These are phyloP conservation scores for Nerophis lumbriciformis DNA, from an alignment of 2,113 vertebrate species.

Conservation along the genomic window DNA sequence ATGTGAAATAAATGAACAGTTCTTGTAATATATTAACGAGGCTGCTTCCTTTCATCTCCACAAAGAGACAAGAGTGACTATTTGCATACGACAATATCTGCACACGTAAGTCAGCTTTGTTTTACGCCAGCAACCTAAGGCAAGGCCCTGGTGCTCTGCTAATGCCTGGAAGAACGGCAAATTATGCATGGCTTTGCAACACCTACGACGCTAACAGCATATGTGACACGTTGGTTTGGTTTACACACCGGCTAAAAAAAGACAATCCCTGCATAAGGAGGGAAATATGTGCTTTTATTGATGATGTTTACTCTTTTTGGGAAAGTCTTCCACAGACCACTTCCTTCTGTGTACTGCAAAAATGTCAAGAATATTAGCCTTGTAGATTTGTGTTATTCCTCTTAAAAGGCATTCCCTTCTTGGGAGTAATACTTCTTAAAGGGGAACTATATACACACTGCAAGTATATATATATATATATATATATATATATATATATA, in stretches of 20 bases:
- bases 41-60: slow-evolving; percentile 15
- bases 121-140: slow-evolving; percentile 30
- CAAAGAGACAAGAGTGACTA: slow-evolving; percentile 21
- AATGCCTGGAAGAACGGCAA: slow-evolving; percentile 23
- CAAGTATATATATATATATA: no score
- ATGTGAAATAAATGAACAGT: slow-evolving; percentile 18
- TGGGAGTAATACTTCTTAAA: no score
- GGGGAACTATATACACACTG: no score
- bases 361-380: no score
- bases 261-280: slow-evolving; percentile 16
- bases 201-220: slow-evolving; percentile 33
- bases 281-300: slow-evolving; percentile 9
- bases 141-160: slow-evolving; percentile 22
- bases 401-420: no score
- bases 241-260: slow-evolving; percentile 23
- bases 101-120: slow-evolving; percentile 36
- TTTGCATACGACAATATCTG: slow-evolving; percentile 41
- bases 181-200: slow-evolving; percentile 37
- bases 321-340: background rate
- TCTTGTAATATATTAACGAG: slow-evolving; percentile 11
- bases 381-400: no score
- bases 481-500: no score
- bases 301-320: background rate
- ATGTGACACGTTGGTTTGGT: background rate
- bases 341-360: background rate